Conservation (phyloP, 2,797 vertebrate species). For the Lepus oiostolus region DNA sequence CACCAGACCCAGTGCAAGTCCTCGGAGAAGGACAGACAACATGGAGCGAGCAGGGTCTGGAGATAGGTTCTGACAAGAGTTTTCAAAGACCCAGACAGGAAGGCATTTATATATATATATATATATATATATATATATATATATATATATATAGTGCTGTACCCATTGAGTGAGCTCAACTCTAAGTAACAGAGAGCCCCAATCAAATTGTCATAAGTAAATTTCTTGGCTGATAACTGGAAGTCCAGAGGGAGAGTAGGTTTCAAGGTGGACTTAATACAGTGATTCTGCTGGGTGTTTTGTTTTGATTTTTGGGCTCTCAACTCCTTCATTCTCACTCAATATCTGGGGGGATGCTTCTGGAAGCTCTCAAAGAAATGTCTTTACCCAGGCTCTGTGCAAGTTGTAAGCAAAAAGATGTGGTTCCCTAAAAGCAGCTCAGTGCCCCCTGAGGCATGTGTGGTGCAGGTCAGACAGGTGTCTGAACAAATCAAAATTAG, state of each 20-base stretch:
- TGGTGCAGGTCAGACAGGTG: neutral
- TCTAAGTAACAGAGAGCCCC: neutral
- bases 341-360: neutral
- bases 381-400: neutral
- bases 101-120: neutral
- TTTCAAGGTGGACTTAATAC: neutral
- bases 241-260: neutral
- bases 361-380: neutral
- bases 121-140: too few species aligned
- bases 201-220: neutral
- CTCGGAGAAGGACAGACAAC: neutral
- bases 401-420: neutral
- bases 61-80: neutral
- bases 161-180: neutral
- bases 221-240: neutral
- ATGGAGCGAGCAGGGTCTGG: neutral
- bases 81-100: neutral
- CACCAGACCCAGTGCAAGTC: neutral
- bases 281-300: too few species aligned
- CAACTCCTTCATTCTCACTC: neutral
- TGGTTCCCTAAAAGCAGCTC: neutral
- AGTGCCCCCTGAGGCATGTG: neutral
- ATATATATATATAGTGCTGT: too few species aligned
- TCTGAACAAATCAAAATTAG: neutral
- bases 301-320: neutral